Base-by-base conservation (phyloP, 2,888 invertebrate genomes). In the Ligdia adustata region DNA sequence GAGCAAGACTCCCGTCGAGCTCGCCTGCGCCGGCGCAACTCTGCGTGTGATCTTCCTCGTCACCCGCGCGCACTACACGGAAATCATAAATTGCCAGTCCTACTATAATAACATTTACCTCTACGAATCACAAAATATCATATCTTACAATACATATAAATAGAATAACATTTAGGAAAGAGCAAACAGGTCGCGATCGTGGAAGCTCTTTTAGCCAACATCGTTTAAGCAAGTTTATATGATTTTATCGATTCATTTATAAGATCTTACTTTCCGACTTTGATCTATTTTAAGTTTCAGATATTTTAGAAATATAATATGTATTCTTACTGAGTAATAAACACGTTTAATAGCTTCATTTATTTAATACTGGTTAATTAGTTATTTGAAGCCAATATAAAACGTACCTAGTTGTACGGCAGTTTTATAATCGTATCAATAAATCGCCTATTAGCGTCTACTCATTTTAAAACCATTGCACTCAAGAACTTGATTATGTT, bases 11-110 rank as follows among this genome's bases (percentile, higher is more conserved):
- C 60, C 60, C 60, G 57, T 33, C 26, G 52, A 43, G 54, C 15
- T 35, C 2, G 22, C 7, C 22, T n/a, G n/a, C 22, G 22, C 22
- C 22, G 55, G 22, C n/a, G n/a, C 51, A 44, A 11, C 57, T 51
- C 51, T 39, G 59, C 55, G 59, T 59, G 59, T 51, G 59, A 59
- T 59, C 59, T 59, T 57, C 57, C 57, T 56, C 41, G 33, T 26
- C n/a, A 18, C 9, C 16, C 9, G 18, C 27, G 16, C 18, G n/a
- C 9, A 6, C 9, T n/a, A 46, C 34, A 20, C 40, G 40, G 46
- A 46, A 40, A 40, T 24, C 20, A 20, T 40, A 33, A 5, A 14
- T 20, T n/a, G 15, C 22, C 22, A 4, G 18, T 34, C 4, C 7
- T 6, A 22, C n/a, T n/a, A n/a, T n/a, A 22, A 1, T 26, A 37